Conservation (phyloP, 2,888 invertebrate genomes). For the Sarcophaga subvicina region DNA sequence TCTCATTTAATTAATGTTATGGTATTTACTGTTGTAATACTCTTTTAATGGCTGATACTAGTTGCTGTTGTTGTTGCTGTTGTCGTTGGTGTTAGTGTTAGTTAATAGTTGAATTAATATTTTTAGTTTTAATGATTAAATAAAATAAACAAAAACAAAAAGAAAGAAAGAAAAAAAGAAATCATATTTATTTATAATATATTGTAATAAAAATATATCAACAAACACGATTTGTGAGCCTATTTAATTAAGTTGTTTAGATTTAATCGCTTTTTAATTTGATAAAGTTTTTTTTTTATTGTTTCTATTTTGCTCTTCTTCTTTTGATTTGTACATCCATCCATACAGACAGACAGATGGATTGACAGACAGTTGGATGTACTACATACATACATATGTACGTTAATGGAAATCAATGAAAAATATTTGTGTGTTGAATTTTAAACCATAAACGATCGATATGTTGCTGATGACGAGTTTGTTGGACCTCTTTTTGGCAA, state of each 20-base stretch:
- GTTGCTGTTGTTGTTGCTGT: background rate
- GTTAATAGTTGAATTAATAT: slow-evolving; percentile 64
- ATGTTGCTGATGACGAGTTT: slow-evolving; percentile 13
- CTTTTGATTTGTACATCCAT: too few species aligned
- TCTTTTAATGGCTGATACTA: background rate
- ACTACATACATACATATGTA: too few species aligned
- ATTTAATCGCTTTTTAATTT: slow-evolving; percentile 63
- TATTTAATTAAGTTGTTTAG: slow-evolving; percentile 57
- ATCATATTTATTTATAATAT: slow-evolving; percentile 61
- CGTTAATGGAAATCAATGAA: too few species aligned
- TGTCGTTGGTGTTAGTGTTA: slow-evolving; percentile 38
- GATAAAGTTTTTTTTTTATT: slow-evolving; percentile 23
- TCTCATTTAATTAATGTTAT: background rate
- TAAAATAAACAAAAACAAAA: slow-evolving; percentile 12
- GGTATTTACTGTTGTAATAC: too few species aligned
- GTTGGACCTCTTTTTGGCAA: slow-evolving; percentile 29
- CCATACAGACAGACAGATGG: too few species aligned
- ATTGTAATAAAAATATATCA: slow-evolving; percentile 36
- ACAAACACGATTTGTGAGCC: slow-evolving; percentile 28
- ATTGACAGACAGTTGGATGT: too few species aligned
- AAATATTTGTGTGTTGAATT: too few species aligned
- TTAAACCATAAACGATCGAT: background rate
- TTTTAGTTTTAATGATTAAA: slow-evolving; percentile 57
- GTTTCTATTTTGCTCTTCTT: background rate
- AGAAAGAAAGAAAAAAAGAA: slow-evolving; percentile 12